phyloP scores from a whole-genome alignment of 1,140 invertebrate species.

The Galendromus occidentalis region DNA sequence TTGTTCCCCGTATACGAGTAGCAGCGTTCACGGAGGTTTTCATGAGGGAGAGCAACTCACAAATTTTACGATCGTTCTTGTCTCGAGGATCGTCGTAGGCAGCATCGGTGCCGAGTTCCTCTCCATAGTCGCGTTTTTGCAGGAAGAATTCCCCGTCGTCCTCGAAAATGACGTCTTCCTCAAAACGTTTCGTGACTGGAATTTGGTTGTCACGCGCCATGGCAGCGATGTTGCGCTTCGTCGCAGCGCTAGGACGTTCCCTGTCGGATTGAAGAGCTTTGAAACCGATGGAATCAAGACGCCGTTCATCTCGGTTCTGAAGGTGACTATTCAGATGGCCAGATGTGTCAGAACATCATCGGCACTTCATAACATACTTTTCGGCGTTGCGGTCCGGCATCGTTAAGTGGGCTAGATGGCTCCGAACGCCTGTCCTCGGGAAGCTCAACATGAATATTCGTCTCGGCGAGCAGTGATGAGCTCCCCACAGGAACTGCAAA shows the following conservation, averaged over 20 bases:
- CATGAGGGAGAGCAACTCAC: neutral
- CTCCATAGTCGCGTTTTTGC: neutral
- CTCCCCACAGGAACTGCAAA: neutral
- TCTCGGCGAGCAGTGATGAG: slow-evolving; percentile 6
- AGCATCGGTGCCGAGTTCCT: neutral
- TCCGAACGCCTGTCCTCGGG: neutral
- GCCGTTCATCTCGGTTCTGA: too few relatives aligned
- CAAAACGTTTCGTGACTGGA: neutral
- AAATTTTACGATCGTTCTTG: slow-evolving; percentile 2
- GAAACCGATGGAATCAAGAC: too few relatives aligned
- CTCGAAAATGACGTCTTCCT: neutral
- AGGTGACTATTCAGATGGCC: too few relatives aligned
- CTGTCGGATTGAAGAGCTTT: too few relatives aligned
- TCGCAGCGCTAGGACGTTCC: neutral
- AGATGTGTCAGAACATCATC: too few relatives aligned
- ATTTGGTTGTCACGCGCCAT: slow-evolving; percentile 1
- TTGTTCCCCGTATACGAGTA: neutral
- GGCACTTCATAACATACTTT: too few relatives aligned
- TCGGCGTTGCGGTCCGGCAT: neutral
- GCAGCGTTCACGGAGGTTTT: neutral
- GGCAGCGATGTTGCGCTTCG: slow-evolving; percentile 1
- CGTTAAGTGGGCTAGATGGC: neutral
- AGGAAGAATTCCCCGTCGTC: neutral
- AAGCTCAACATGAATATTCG: slow-evolving; percentile 7
- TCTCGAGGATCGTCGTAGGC: neutral